These are phyloP conservation scores for Leptopilina boulardi DNA, from an alignment of 1,140 invertebrate species.

Conservation along the genomic window DNA sequence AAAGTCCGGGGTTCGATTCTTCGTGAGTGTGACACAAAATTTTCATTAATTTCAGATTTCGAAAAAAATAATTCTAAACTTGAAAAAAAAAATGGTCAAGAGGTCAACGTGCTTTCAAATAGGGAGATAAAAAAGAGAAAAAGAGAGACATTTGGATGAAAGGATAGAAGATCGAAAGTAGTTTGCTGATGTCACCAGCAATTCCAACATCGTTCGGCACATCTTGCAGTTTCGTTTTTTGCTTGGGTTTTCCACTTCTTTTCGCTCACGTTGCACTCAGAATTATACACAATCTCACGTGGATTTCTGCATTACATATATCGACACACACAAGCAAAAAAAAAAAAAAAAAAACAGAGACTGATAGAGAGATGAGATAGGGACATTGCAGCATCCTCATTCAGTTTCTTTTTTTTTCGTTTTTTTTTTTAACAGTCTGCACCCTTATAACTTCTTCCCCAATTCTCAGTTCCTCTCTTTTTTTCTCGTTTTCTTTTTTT, in stretches of 20 bases:
- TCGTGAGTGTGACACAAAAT: no score
- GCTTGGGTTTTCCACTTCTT: slow-evolving; percentile 24
- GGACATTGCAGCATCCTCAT: slow-evolving; percentile 16
- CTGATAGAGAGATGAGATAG: neutral
- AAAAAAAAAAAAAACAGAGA: slow-evolving; percentile 16
- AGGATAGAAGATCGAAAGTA: slow-evolving; percentile 23
- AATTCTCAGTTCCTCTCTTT: slow-evolving; percentile 39
- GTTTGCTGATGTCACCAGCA: slow-evolving; percentile 54
- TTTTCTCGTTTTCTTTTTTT: slow-evolving; percentile 44
- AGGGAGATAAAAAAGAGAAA: neutral
- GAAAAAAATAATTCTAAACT: no score
- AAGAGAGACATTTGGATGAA: neutral
- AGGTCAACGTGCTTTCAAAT: no score
- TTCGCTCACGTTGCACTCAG: slow-evolving; percentile 36
- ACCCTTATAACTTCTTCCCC: neutral
- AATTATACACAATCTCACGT: slow-evolving; percentile 43
- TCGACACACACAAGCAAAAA: slow-evolving; percentile 33
- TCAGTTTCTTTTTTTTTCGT: neutral
- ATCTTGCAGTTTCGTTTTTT: slow-evolving; percentile 47
- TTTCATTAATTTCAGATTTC: no score
- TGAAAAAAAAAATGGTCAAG: no score
- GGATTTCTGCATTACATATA: slow-evolving; percentile 9
- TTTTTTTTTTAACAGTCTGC: slow-evolving; percentile 12
- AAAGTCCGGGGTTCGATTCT: no score
- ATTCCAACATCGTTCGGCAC: slow-evolving; percentile 46